phyloP scores from a whole-genome alignment of 2,888 invertebrate species.

The Caenorhabditis macrosperma region DNA sequence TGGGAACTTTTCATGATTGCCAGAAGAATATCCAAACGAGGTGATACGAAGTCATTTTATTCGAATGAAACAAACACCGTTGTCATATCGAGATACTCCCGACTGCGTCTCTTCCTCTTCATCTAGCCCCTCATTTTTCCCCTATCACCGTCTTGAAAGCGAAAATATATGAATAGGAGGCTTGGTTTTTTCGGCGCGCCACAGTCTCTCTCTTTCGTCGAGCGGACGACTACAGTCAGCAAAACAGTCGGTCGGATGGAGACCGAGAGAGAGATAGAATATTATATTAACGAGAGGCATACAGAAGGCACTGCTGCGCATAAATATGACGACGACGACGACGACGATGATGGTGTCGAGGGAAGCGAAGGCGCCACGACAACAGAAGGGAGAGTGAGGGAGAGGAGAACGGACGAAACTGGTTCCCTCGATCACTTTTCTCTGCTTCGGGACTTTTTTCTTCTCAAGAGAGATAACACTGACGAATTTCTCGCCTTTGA shows the following conservation, averaged over 20 bases:
- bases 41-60: no score
- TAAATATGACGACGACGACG: neutral
- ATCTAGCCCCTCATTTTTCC: conserved; percentile 21
- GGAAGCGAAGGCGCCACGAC: conserved; percentile 19
- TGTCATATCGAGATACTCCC: conserved; percentile 9
- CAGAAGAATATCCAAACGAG: no score
- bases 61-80: conserved; percentile 41
- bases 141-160: conserved; percentile 37
- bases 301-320: neutral
- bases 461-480: conserved; percentile 23
- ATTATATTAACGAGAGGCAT: conserved; percentile 10
- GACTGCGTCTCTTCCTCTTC: conserved; percentile 20
- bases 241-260: conserved; percentile 34
- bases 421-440: conserved; percentile 47
- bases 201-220: conserved; percentile 24
- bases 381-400: conserved; percentile 19
- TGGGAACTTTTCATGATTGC: no score
- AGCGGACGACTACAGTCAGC: conserved; percentile 52
- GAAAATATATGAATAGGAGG: conserved; percentile 38
- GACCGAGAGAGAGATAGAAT: conserved; percentile 13
- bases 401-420: conserved; percentile 40
- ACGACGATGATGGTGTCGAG: conserved; percentile 13
- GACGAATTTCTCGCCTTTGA: neutral
- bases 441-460: conserved; percentile 35
- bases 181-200: conserved; percentile 46